Evolutionary conservation across 2,888 invertebrate genomes (phyloP).

Genomic region (Galeopsomyia nigrocyanea): DNA sequence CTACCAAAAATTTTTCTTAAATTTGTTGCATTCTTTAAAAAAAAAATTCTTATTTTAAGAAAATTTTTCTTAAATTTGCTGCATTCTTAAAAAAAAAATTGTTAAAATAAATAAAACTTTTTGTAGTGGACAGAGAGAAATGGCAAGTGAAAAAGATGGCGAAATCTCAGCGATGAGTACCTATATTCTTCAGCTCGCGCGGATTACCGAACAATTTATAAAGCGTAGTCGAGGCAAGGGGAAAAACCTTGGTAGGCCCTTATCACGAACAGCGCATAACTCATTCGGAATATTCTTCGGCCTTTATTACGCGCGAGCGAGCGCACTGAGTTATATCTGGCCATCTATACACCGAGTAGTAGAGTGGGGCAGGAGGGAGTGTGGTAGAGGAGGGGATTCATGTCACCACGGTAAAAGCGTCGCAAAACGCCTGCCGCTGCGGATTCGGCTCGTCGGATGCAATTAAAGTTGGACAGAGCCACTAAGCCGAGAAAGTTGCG

Average conservation of each 20-base stretch:
- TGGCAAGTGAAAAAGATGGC: conserved; percentile 3
- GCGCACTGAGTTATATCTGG: conserved; percentile 3
- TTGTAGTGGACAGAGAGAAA: too few species aligned
- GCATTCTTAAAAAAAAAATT: too few species aligned
- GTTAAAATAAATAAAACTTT: too few species aligned
- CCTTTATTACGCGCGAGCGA: conserved; percentile 14
- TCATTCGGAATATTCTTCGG: conserved; percentile 22
- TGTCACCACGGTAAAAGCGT: background rate
- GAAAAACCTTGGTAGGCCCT: background rate
- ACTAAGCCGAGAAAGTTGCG: conserved; percentile 17
- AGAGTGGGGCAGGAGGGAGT: background rate
- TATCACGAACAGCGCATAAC: conserved; percentile 13
- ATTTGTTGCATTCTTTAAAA: too few species aligned
- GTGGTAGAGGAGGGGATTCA: background rate
- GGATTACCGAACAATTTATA: conserved; percentile 33
- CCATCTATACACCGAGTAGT: background rate
- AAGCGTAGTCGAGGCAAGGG: conserved; percentile 1
- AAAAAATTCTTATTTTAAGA: too few species aligned
- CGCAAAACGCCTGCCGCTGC: background rate
- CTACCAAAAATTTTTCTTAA: too few species aligned
- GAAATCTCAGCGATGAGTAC: conserved; percentile 21
- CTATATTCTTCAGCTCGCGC: conserved; percentile 24
- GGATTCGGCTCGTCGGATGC: conserved; percentile 8
- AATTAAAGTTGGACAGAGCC: conserved; percentile 21
- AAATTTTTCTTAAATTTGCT: too few species aligned